Evolutionary conservation across 2,797 vertebrate genomes (phyloP).

Genomic region (Poliocrania exsul): DNA sequence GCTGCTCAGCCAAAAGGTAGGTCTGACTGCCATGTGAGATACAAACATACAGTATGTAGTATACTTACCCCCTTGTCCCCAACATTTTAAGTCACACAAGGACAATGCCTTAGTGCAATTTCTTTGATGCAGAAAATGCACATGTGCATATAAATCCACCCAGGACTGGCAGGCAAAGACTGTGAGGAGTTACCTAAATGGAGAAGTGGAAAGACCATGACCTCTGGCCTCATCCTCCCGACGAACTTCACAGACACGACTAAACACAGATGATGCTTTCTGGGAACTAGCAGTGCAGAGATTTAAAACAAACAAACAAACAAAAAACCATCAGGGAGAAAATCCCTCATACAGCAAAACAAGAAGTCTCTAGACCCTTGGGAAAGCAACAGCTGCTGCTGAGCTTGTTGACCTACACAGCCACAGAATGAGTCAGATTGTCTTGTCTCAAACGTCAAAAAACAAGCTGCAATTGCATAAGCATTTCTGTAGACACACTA

Average conservation of each 20-base stretch:
- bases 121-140: neutral
- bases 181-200: conserved; percentile 78
- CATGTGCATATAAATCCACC: conserved; percentile 12
- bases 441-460: neutral
- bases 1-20: neutral
- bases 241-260: conserved; percentile 85
- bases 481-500: neutral
- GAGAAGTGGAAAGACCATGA: conserved; percentile 56
- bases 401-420: neutral
- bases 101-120: conserved; percentile 20
- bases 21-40: neutral
- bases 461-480: neutral
- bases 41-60: neutral
- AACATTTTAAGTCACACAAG: conserved; percentile 34
- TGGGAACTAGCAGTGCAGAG: conserved; percentile 64
- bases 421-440: neutral
- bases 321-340: neutral
- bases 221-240: conserved; percentile 78
- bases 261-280: conserved; percentile 85
- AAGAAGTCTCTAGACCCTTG: neutral
- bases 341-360: neutral
- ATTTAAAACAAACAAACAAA: conserved; percentile 52
- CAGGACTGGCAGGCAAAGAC: conserved; percentile 14
- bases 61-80: neutral
- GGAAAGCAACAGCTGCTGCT: neutral